A percentile compares a stretch with the other conserved stretches of the same genome.
Conservation (phyloP, 2,113 vertebrate species). For the Eulemur rufifrons region DNA sequence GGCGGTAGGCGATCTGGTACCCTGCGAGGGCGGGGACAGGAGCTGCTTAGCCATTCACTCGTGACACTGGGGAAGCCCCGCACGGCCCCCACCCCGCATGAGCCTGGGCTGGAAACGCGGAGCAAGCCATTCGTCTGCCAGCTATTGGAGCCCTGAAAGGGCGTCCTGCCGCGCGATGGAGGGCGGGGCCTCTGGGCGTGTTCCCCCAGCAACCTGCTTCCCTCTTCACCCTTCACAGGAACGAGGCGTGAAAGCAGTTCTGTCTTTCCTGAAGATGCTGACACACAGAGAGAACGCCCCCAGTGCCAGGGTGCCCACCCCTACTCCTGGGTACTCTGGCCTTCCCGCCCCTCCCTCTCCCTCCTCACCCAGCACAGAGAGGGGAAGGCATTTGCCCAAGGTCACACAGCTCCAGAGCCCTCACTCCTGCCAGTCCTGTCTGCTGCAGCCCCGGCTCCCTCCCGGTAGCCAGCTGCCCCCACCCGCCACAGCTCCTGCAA, state of each 20-base stretch:
- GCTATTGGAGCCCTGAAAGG: rapidly evolving
- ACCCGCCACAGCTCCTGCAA: too few relatives aligned
- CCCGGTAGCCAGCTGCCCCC: background rate
- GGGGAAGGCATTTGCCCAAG: too few relatives aligned
- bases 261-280: background rate
- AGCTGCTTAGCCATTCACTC: background rate
- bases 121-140: background rate
- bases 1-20: conserved; percentile 95
- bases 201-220: background rate
- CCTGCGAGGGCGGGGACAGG: conserved; percentile 80
- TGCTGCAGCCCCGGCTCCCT: rapidly evolving
- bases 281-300: background rate
- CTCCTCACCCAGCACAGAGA: too few relatives aligned
- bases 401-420: too few relatives aligned
- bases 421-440: background rate
- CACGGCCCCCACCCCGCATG: background rate
- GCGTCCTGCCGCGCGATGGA: rapidly evolving
- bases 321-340: rapidly evolving
- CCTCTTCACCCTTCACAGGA: conserved; percentile 9
- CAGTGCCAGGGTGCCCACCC: background rate
- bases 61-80: background rate
- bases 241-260: background rate
- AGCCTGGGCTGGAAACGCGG: conserved; percentile 7
- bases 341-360: background rate
- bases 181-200: background rate